These are phyloP conservation scores for Temnothorax rugatulus DNA, from an alignment of 2,888 invertebrate genomes.

Conservation along the genomic window DNA sequence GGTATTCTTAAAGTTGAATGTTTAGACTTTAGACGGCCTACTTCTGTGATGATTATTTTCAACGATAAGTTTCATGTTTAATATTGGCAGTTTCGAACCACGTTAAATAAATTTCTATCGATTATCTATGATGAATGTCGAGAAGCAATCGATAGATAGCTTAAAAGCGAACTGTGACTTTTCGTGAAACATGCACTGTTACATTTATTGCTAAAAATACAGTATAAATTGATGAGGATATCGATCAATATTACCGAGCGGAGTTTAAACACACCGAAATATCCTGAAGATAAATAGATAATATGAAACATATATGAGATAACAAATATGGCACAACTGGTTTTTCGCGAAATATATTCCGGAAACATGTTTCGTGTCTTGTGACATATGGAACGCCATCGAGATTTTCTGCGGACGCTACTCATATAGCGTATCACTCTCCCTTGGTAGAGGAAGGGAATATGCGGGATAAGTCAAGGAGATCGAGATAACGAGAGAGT, in stretches of 20 bases:
- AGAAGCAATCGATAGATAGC: not conserved
- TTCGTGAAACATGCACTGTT: not conserved
- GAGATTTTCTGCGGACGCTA: conserved; percentile 39
- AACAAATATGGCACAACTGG: not conserved
- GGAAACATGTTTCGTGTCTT: conserved; percentile 25
- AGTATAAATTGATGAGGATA: not conserved
- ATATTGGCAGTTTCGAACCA: not conserved
- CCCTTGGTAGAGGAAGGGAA: conserved; percentile 32
- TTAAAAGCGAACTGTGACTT: not conserved
- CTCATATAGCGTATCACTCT: conserved; percentile 22
- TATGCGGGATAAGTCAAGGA: conserved; percentile 49
- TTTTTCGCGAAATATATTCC: conserved; percentile 23
- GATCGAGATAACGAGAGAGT: conserved; percentile 69
- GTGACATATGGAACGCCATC: conserved; percentile 6
- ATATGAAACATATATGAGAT: not conserved
- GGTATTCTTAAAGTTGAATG: conserved; percentile 34
- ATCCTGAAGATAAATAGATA: not conserved
- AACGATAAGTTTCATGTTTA: not conserved
- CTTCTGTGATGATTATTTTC: not conserved
- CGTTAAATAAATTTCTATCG: not conserved
- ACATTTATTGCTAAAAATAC: not conserved
- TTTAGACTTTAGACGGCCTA: conserved; percentile 5
- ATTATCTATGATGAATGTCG: not conserved
- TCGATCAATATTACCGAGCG: not conserved
- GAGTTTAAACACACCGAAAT: not conserved